Conservation (phyloP, 1,140 invertebrate species). For the Sinella curviseta region DNA sequence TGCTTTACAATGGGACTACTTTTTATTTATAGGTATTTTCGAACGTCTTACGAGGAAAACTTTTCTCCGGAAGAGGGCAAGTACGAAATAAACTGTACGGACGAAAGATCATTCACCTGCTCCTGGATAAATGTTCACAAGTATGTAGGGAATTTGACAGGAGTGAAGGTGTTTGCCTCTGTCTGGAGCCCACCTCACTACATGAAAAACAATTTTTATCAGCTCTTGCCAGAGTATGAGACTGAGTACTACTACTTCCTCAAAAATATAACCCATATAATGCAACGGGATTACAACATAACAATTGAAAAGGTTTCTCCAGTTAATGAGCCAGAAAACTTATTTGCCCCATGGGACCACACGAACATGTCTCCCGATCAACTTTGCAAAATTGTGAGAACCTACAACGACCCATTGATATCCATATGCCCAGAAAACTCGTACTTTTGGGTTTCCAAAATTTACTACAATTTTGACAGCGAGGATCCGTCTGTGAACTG, state of each 20-base stretch:
- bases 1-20: too few species aligned
- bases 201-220: constrained; percentile 27
- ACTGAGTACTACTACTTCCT: constrained; percentile 30
- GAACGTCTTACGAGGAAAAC: constrained; percentile 31
- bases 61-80: constrained; percentile 23
- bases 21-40: constrained; percentile 21
- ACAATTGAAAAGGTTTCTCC: constrained; percentile 35
- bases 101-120: background rate
- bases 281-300: background rate
- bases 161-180: constrained; percentile 27
- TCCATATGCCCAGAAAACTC: constrained; percentile 41
- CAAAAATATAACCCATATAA: constrained; percentile 35
- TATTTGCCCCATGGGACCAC: constrained; percentile 40
- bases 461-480: constrained; percentile 8
- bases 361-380: constrained; percentile 37
- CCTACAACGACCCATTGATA: constrained; percentile 32
- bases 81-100: constrained; percentile 33
- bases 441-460: constrained; percentile 35
- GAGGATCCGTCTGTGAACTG: background rate
- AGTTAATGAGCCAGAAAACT: constrained; percentile 43
- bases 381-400: constrained; percentile 32
- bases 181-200: constrained; percentile 43
- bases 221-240: constrained; percentile 24
- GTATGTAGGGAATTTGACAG: background rate
- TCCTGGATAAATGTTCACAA: constrained; percentile 25